Base-by-base conservation (phyloP, 2,113 vertebrate genomes). In the Vicugna pacos region DNA sequence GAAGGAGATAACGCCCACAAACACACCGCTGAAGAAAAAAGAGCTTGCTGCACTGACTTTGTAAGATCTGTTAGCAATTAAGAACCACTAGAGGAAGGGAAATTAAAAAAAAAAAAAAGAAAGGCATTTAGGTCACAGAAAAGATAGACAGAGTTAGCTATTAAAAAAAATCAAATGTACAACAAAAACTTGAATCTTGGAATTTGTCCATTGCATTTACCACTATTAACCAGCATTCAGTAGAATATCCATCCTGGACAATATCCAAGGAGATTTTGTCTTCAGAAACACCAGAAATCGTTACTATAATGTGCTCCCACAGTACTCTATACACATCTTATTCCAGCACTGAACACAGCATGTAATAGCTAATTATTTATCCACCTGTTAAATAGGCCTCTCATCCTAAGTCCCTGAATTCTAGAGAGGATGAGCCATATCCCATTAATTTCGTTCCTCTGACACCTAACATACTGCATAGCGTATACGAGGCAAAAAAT, bases 21-120 rank as follows among this genome's bases (percentile, higher is more conserved):
- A 98, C 72, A 99, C 99, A 13, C 99, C 99, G 46, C 98, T 98
- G 96, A 99, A 99, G 98, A 98, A 99, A 83, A 98, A 98, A 32
- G 99, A 99, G 93, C 98, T 99, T 8, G 99, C 99, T 15, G 97
- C 98, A 22, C 98, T 98, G 95, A 99, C 98, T 98, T 99, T 99
- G 95, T 99, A 99, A 0, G 99, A 98, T 48, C 97, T 92, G 72
- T 92, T 98, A 67, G 98, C 99, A 60, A 99, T 98, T 97, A 99
- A 97, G 94, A 98, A 98, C 99, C 99, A 99, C 99, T 99, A 86
- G 48, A 91, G 76, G 65, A 88, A 96, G 14, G 38, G 38, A 42
- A 42, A 42, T 42, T 42, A 5, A 42, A 72, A 9, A 67, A 91
- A 60, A 54, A 52, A 2, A 82, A n/a, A 67, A 64, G 76, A 30